Percentiles rank a stretch among this genome's conserved stretches.
These are phyloP conservation scores for Coleophora flavipennella DNA, from an alignment of 2,888 invertebrate species.

Conservation along the genomic window DNA sequence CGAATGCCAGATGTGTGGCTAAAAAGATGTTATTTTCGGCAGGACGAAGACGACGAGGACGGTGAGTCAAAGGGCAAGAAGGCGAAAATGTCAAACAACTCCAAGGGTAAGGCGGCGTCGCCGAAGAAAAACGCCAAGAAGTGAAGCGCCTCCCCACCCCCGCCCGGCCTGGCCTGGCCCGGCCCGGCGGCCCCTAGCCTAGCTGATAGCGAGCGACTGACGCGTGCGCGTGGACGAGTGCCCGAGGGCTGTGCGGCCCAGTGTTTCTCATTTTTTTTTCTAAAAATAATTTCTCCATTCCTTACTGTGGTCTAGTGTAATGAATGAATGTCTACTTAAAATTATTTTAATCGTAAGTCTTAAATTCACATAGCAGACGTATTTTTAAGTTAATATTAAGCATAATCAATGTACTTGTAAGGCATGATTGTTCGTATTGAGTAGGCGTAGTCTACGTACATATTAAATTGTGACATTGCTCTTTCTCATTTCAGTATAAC, in stretches of 20 bases:
- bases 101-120: conserved; percentile 78
- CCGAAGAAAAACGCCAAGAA: conserved; percentile 80
- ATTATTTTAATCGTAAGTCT: conserved; percentile 13
- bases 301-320: conserved; percentile 68
- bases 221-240: conserved; percentile 10
- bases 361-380: conserved; percentile 8
- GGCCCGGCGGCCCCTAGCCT: conserved; percentile 37
- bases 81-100: conserved; percentile 80
- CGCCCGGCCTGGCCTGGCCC: conserved; percentile 15
- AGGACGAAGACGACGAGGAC: conserved; percentile 82
- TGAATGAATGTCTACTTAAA: conserved; percentile 60
- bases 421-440: conserved; percentile 46
- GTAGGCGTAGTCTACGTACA: conserved; percentile 33
- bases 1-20: no score
- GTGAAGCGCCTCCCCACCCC: conserved; percentile 34
- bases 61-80: conserved; percentile 86
- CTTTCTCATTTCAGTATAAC: conserved; percentile 63
- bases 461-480: conserved; percentile 41
- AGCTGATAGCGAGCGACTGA: conserved; percentile 20
- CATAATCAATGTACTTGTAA: conserved; percentile 59
- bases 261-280: conserved; percentile 40
- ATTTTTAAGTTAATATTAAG: conserved; percentile 64
- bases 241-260: neutral
- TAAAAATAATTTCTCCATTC: conserved; percentile 59
- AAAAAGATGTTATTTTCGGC: conserved; percentile 12